Evolutionary conservation across 2,888 invertebrate genomes (phyloP).

Genomic region (Scotopteryx bipunctaria): DNA sequence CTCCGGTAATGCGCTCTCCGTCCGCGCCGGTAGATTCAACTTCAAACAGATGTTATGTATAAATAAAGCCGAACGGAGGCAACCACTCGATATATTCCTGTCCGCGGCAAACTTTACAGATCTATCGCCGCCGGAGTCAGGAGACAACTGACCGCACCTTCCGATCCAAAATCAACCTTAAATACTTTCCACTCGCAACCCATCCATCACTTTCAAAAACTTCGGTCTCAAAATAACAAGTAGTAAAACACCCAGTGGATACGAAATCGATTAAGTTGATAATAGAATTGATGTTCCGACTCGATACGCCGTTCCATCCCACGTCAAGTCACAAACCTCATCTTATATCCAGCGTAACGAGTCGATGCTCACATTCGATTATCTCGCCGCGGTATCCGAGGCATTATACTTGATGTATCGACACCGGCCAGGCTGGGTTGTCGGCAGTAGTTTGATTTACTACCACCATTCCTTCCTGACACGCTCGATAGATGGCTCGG

Average conservation of each 20-base stretch:
- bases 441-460: slow-evolving; percentile 79
- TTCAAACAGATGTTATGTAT: slow-evolving; percentile 83
- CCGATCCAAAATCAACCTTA: slow-evolving; percentile 61
- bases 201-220: neutral
- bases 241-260: neutral
- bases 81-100: slow-evolving; percentile 83
- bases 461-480: slow-evolving; percentile 78
- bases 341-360: slow-evolving; percentile 82
- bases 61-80: slow-evolving; percentile 83
- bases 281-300: slow-evolving; percentile 42
- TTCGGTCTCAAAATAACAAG: neutral
- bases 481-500: slow-evolving; percentile 52
- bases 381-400: slow-evolving; percentile 81
- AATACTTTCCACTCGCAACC: slow-evolving; percentile 28
- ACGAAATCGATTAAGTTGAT: slow-evolving; percentile 48
- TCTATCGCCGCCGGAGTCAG: slow-evolving; percentile 68
- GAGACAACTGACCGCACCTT: slow-evolving; percentile 56
- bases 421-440: slow-evolving; percentile 79
- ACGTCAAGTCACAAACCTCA: slow-evolving; percentile 67
- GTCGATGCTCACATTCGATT: slow-evolving; percentile 83
- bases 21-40: slow-evolving; percentile 81
- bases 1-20: slow-evolving; percentile 81
- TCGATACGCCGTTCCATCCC: slow-evolving; percentile 57
- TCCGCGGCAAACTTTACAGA: slow-evolving; percentile 83
- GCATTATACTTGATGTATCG: slow-evolving; percentile 83